These are phyloP conservation scores for Phycodurus eques DNA, from an alignment of 2,113 vertebrate genomes.

Conservation along the genomic window DNA sequence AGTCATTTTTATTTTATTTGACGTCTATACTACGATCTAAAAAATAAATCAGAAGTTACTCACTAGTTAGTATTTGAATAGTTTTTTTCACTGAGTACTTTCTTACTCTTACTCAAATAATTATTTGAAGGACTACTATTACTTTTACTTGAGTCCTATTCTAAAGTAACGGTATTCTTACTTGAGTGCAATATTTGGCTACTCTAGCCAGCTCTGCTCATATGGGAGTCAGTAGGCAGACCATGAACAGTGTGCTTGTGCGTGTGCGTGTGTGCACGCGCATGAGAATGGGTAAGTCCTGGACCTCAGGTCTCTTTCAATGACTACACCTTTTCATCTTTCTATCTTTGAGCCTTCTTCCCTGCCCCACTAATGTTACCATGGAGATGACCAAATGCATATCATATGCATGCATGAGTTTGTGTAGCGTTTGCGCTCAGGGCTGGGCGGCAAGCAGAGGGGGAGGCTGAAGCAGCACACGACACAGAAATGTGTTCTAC, in stretches of 20 bases:
- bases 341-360: constrained; percentile 30
- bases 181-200: too few species aligned
- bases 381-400: constrained; percentile 86
- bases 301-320: constrained; percentile 55
- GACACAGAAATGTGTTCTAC: constrained; percentile 70
- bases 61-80: too few species aligned
- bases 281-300: constrained; percentile 63
- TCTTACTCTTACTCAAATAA: too few species aligned
- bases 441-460: constrained; percentile 61
- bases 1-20: too few species aligned
- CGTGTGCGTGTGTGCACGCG: constrained; percentile 5
- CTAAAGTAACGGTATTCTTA: too few species aligned
- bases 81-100: too few species aligned
- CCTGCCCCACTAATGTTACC: constrained; percentile 68
- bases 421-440: constrained; percentile 68
- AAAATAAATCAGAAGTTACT: too few species aligned
- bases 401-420: constrained; percentile 83
- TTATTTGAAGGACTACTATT: too few species aligned
- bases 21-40: too few species aligned
- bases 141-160: too few species aligned
- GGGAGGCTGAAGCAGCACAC: constrained; percentile 28
- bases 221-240: constrained; percentile 1
- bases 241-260: not conserved
- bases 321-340: constrained; percentile 71
- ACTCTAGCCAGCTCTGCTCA: not conserved